Evolutionary conservation across 2,113 vertebrate species (phyloP), one percentile per base, ranked within the genome.

Genomic region (Cyanoramphus novaezelandiae): DNA sequence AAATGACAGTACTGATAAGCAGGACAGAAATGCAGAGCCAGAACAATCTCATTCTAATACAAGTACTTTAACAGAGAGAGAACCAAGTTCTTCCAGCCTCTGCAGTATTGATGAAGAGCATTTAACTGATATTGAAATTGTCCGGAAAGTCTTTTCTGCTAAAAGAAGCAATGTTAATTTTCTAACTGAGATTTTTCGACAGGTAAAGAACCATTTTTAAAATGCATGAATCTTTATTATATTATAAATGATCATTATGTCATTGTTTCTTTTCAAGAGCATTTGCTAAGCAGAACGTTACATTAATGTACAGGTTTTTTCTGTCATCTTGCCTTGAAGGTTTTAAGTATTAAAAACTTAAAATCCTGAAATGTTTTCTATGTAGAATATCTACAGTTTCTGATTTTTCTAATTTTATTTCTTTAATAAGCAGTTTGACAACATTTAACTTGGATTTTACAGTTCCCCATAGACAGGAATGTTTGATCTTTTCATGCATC

Each of bases 1-100:
- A 88, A 98, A 89, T 35, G 99, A 99, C 25, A 97, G 89, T 85
- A 88, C 95, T 74, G 98, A 98, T 89, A 95, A 99, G 88, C 93
- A 93, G 71, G 98, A 98, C 53, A 94, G 98, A 96, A 96, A 86
- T 52, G 37, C 97, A 50, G 99, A 99, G 86, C 98, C 98, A 5
- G 99, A 99, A 87, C 99, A 99, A 81, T 99, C 99, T 79, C 99
- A 99, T 98, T 99, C 99, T 43, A 99, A 99, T 91, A 99, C 99
- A 70, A 99, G 99, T 94, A 99, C 99, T 31, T 97, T 99, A 88
- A 99, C 99, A 0, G 99, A 99, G 93, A 98, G 99, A 92, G 99
- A 99, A 82, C 99, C 99, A n/a, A 99, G 99, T 97, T 99, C 99
- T 62, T 99, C 99, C 53, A 99, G 99, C n/a, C 99, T 99, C 62